A percentile compares a stretch with the other conserved stretches of the same genome.
These are phyloP conservation scores for Galeopterus variegatus DNA, from an alignment of 2,113 vertebrate species.

Conservation along the genomic window DNA sequence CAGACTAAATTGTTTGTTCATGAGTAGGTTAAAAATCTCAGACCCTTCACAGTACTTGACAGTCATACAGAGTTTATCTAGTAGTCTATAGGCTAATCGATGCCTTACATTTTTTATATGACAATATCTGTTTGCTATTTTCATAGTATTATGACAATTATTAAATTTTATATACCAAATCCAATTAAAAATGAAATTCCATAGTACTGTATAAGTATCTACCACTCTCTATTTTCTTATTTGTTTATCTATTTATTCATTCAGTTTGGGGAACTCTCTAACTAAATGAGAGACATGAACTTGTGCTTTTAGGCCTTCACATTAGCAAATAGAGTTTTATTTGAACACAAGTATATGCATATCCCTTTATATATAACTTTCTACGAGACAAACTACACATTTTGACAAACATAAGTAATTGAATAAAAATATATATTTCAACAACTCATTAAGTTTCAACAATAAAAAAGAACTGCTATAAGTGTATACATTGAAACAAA, in stretches of 20 bases:
- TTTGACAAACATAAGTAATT: neutral
- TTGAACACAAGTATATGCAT: neutral
- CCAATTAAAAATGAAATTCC: constrained; percentile 17
- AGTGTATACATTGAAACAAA: neutral
- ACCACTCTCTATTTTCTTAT: neutral
- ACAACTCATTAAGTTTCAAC: neutral
- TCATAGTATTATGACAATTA: neutral
- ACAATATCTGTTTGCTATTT: neutral
- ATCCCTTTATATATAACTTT: neutral
- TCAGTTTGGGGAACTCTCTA: neutral
- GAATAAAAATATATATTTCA: neutral
- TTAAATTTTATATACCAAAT: neutral
- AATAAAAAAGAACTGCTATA: neutral
- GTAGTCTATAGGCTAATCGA: neutral
- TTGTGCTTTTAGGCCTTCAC: neutral
- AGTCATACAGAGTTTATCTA: neutral
- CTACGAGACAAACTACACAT: neutral
- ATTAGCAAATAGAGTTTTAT: neutral
- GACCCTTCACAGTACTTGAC: neutral
- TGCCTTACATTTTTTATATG: neutral
- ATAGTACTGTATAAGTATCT: neutral
- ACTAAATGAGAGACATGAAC: neutral
- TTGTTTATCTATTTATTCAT: neutral
- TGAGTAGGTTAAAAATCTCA: constrained; percentile 13
- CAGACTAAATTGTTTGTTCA: neutral